Evolutionary conservation across 2,888 invertebrate species (phyloP), one percentile per base, ranked within the genome.

Genomic region (Enoplolaimus lenunculus): DNA sequence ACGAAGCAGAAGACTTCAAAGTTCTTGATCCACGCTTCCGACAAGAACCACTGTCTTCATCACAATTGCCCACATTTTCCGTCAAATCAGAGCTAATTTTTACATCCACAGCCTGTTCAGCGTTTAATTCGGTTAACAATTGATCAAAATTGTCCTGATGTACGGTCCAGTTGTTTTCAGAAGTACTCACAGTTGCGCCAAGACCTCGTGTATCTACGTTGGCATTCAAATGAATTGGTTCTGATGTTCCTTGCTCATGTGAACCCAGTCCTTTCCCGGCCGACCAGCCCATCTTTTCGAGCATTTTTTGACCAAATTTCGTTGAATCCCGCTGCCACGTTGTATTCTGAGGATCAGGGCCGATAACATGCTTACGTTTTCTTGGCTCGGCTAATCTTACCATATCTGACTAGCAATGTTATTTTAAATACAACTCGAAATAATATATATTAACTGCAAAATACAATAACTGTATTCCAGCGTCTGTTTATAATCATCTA

Each of bases 261-360:
- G 68, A 72, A 35, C 79, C 79, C 26, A 79, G 73, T 28, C 79
- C 79, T 34, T 76, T 74, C 29, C 78, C 79, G 28, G 76, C 77
- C 31, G 68, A 71, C 79, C 79, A 79, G n/a, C 77, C 75, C 74
- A 78, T 75, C 70, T 73, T 73, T 69, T 73, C 72, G 74, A 77
- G 75, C 70, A 78, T 59, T 57, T 75, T 76, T 70, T 77, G 73
- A 28, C 77, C 78, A 60, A 78, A 73, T 69, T 74, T 76, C 16
- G 21, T n/a, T 1, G n/a, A 16, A 34, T 70, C 70, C 7, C 45
- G 45, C 45, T 21, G 45, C 45, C 45, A 45, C 45, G 7, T 45
- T 21, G 45, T 13, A 45, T 45, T 45, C 45, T 45, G 45, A 45
- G 45, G 45, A 45, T 45, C 45, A 13, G 45, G 45, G 7, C 45